Base-by-base conservation (phyloP, 2,797 vertebrate species). In the Antrozous pallidus region DNA sequence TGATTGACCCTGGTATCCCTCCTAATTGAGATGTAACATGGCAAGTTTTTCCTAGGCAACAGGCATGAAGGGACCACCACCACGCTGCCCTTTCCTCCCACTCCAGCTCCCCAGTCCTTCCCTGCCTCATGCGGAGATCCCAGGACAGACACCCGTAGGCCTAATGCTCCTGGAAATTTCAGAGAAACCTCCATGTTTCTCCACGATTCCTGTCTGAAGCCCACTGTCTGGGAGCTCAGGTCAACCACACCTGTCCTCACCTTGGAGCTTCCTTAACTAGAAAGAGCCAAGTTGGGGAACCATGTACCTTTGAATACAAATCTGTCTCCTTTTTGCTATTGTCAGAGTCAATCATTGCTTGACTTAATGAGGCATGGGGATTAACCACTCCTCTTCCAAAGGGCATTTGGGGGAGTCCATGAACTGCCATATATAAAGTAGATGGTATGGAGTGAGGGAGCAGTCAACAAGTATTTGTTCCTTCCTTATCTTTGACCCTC, bases 11-110 rank as follows among this genome's bases (percentile, higher is more conserved):
- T 96, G 94, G 96, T 97, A 98, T 97, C 97, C 96, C 98, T 98
- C 91, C 97, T 98, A 98, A 98, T 97, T 98, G 98, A 98, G 98
- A 98, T 88, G n/a, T 97, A 92, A 97, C 96, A 97, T 97, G 95
- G 96, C 96, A 97, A 97, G 97, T 98, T 97, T 94, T 94, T 97
- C 96, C 95, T 70, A 93, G 95, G 86, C 93, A 95, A 89, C 89
- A 96, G 95, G 94, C 95, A 20, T 22, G 94, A 80, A 91, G 74
- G 51, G 71, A 71, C 24, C 8, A 73, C 31, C 14, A 40, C 36
- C 63, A 33, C 0, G 22, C 20, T 54, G 78, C 18, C 89, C 67
- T 45, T 70, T 69, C 81, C 89, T 67, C 70, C 54, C 45, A n/a
- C 14, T 5, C 36, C 88, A 36, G 36, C 51, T n/a, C n/a, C 17